phyloP scores from a whole-genome alignment of 2,797 vertebrate species.

The Mus minutoides region DNA sequence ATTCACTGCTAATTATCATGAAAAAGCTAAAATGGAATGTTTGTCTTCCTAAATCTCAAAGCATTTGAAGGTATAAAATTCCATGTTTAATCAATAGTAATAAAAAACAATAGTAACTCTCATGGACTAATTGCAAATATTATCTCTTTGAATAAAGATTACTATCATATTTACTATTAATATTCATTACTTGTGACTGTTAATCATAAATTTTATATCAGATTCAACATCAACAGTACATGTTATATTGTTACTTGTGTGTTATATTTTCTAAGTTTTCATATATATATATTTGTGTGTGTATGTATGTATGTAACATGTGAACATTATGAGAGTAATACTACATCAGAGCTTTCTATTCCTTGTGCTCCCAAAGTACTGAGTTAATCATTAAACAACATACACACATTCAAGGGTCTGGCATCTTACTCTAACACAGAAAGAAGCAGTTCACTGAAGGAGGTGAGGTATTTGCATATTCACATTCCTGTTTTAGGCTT shows the following conservation, averaged over 20 bases:
- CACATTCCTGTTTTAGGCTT: too few relatives aligned
- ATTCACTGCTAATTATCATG: accelerated
- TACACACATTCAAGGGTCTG: too few relatives aligned
- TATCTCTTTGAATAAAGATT: not conserved
- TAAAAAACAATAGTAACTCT: not conserved
- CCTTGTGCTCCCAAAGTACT: too few relatives aligned
- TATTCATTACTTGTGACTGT: not conserved
- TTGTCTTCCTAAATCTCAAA: not conserved
- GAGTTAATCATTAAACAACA: too few relatives aligned
- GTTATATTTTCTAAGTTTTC: not conserved
- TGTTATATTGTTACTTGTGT: too few relatives aligned
- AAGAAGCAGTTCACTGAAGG: too few relatives aligned
- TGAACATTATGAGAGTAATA: too few relatives aligned
- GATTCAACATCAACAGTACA: too few relatives aligned
- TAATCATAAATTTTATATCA: not conserved
- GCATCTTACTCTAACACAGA: too few relatives aligned
- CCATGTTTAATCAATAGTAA: not conserved
- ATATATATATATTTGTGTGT: not conserved
- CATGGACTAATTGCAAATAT: not conserved
- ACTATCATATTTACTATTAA: not conserved
- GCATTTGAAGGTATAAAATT: not conserved
- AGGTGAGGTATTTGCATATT: too few relatives aligned
- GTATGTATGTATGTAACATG: too few relatives aligned
- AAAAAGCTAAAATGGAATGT: not conserved
- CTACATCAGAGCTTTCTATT: too few relatives aligned